Evolutionary conservation across 2,113 vertebrate genomes (phyloP).

Genomic region (Melanostigma gelatinosum): DNA sequence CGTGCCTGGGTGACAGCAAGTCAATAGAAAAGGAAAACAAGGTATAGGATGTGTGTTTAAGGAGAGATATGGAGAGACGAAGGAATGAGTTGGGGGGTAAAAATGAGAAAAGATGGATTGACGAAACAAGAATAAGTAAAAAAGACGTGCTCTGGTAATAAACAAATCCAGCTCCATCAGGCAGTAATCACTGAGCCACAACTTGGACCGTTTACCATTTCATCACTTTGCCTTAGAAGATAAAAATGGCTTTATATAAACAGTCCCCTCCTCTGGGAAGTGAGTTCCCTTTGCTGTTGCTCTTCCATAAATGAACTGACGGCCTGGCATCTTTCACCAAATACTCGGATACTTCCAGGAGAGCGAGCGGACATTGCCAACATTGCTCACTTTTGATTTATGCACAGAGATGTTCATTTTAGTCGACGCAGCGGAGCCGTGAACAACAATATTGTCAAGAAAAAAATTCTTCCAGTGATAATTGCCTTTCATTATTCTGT

Average conservation of each 20-base stretch:
- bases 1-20: neutral
- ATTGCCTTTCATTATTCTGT: conserved; percentile 36
- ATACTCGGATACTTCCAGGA: neutral
- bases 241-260: conserved; percentile 16
- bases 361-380: neutral
- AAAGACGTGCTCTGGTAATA: neutral
- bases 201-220: conserved; percentile 6
- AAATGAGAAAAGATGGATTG: neutral
- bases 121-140: neutral
- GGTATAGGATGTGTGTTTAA: conserved; percentile 23
- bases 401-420: conserved; percentile 23
- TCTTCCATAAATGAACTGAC: conserved; percentile 46
- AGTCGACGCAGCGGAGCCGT: neutral
- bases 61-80: neutral
- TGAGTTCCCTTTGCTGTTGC: conserved; percentile 17
- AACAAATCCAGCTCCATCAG: conserved; percentile 19
- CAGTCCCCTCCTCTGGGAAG: neutral
- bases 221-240: conserved; percentile 31
- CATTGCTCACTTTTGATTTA: conserved; percentile 37
- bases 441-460: conserved; percentile 7
- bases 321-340: conserved; percentile 21
- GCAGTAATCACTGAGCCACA: conserved; percentile 17
- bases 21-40: neutral
- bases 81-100: neutral
- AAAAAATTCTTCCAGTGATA: conserved; percentile 31